A percentile compares a stretch with the other conserved stretches of the same genome.
Conservation (phyloP, 2,888 invertebrate species). For the Meloe dianella region DNA sequence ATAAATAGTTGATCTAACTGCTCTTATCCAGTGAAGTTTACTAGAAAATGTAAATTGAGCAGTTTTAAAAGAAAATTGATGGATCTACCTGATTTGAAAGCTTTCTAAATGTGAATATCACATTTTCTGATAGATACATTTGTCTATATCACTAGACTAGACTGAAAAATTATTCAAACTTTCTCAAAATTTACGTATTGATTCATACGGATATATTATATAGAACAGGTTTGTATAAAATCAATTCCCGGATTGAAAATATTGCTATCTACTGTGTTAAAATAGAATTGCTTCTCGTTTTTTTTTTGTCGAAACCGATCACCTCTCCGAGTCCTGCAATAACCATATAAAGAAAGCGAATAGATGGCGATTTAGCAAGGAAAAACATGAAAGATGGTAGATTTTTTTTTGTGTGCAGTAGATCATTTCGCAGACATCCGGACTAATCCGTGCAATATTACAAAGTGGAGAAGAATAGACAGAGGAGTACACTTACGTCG, state of each 20-base stretch:
- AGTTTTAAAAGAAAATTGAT: not conserved
- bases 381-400: not conserved
- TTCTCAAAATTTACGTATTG: conserved; percentile 26
- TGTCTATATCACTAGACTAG: conserved; percentile 3
- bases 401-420: not conserved
- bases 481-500: not conserved
- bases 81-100: not conserved
- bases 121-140: not conserved
- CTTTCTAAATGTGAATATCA: not conserved
- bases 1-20: not conserved
- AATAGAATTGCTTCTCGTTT: not conserved
- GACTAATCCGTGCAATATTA: not conserved
- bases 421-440: not conserved
- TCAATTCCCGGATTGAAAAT: not conserved
- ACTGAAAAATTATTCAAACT: conserved; percentile 32
- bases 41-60: not conserved
- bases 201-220: conserved; percentile 14
- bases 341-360: not conserved
- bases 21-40: not conserved
- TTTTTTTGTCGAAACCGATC: not conserved
- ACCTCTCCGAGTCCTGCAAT: not conserved
- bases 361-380: not conserved
- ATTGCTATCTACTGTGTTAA: not conserved
- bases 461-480: not conserved
- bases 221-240: not conserved